Base-by-base conservation (phyloP, 2,888 invertebrate genomes). In the Hydropsyche betteni region DNA sequence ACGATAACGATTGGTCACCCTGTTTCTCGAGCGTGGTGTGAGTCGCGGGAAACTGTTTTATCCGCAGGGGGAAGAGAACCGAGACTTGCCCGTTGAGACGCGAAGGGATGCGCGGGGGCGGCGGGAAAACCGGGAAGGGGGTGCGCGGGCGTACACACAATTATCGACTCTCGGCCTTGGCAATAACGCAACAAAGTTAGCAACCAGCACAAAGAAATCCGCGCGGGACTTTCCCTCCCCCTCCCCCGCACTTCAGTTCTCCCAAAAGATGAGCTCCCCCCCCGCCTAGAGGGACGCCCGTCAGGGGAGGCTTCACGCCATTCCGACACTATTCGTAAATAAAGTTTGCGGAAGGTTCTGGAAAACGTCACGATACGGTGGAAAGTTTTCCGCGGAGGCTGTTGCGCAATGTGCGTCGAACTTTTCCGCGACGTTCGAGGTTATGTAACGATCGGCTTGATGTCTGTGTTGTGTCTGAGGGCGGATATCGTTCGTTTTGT, bases 91-190 rank as follows among this genome's bases (percentile, higher is more conserved):
- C 33, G 34, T 55, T 5, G 61, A 14, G 55, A 55, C 55, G 55
- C n/a, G 38, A 44, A 44, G 44, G 12, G 69, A 69, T 36, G 14
- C 69, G 16, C 69, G 50, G 50, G 36, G 55, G 55, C 10, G 55
- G 55, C 16, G 55, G 6, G 51, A 51, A n/a, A 8, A 51, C 51
- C 51, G 51, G n/a, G 55, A 55, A 55, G 55, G 16, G 16, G 55
- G 10, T 34, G 34, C 69, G 14, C 6, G 16, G 44, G 69, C 51
- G 75, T 76, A 74, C 75, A 76, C 74, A 71, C 76, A 74, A 75
- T 76, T 73, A 75, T 76, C 76, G 76, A 76, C 74, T 76, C 78
- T 76, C 74, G 69, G 69, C 52, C 76, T 74, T 70, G 44, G 76
- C 76, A 73, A 69, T 69, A 52, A 52, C 74, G 69, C 68, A 74